Percentiles rank a stretch among this genome's conserved stretches.
These are phyloP conservation scores for Orbicella faveolata DNA, from an alignment of 64 coral and sea anemone genomes.

Conservation along the genomic window DNA sequence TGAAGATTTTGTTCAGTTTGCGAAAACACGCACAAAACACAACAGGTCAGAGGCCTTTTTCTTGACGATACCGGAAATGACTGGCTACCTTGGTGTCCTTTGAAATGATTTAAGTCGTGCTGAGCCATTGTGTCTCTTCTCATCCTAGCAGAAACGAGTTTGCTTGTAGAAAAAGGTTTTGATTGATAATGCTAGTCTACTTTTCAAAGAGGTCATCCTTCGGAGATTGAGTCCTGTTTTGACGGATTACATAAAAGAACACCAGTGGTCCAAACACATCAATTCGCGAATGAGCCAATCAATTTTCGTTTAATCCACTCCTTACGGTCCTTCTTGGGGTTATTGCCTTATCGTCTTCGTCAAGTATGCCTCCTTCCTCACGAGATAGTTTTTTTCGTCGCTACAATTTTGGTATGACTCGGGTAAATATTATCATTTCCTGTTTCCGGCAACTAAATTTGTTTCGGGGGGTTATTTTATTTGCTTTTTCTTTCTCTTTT, in stretches of 20 bases:
- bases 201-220: neutral
- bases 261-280: neutral
- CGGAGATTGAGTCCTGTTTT: neutral
- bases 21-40: neutral
- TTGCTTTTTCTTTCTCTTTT: neutral
- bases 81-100: constrained; percentile 10
- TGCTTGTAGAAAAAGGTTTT: neutral
- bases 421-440: constrained; percentile 41
- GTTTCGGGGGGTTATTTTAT: neutral
- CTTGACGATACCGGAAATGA: constrained; percentile 31
- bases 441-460: constrained; percentile 36
- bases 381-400: constrained; percentile 27
- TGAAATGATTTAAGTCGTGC: constrained; percentile 11
- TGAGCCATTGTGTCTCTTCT: neutral
- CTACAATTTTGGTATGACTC: constrained; percentile 42
- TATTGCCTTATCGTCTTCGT: neutral
- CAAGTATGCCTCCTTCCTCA: constrained; percentile 6
- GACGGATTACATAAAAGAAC: constrained; percentile 8
- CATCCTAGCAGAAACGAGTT: constrained; percentile 4
- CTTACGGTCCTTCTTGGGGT: neutral
- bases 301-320: neutral
- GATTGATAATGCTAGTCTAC: constrained; percentile 29
- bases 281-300: neutral
- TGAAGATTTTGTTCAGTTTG: neutral
- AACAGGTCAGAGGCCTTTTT: neutral